phyloP scores from a whole-genome alignment of 2,113 vertebrate species.

The Hippocampus comes region DNA sequence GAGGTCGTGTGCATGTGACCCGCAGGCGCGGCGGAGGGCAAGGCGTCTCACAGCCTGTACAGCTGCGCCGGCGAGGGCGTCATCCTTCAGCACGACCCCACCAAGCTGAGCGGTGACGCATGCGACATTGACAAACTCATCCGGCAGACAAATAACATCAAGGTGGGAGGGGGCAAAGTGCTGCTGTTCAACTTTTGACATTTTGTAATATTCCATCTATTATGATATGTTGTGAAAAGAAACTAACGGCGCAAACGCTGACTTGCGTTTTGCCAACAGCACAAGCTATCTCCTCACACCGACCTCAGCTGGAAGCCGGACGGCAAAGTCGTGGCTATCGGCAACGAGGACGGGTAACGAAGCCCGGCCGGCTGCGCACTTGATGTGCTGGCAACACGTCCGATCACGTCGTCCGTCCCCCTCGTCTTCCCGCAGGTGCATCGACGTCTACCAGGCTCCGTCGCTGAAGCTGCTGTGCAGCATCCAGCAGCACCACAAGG shows the following conservation, averaged over 20 bases:
- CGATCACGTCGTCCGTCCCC: not conserved
- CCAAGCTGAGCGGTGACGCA: constrained; percentile 82
- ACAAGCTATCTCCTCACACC: constrained; percentile 88
- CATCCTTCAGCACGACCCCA: constrained; percentile 88
- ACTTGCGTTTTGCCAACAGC: constrained; percentile 69
- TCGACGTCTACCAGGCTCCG: constrained; percentile 84
- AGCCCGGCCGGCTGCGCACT: constrained; percentile 5
- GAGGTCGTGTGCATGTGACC: not conserved
- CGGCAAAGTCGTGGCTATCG: constrained; percentile 84
- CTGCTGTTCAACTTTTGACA: not conserved
- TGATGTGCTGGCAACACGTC: not conserved
- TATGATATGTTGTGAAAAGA: not conserved
- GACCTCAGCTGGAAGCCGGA: constrained; percentile 96
- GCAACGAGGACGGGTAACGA: constrained; percentile 95
- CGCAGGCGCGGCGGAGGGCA: constrained; percentile 75
- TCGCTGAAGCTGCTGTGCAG: constrained; percentile 81
- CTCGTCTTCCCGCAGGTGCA: constrained; percentile 70
- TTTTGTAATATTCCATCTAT: not conserved
- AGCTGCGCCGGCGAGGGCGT: constrained; percentile 93
- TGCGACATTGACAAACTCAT: constrained; percentile 87
- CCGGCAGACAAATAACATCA: constrained; percentile 84
- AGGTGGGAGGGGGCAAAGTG: constrained; percentile 65
- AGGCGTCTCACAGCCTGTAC: constrained; percentile 79
- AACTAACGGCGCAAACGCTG: too few species aligned
- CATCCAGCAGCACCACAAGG: constrained; percentile 94